Evolutionary conservation across 2,888 invertebrate species (phyloP).

Genomic region (Andrena minutula): DNA sequence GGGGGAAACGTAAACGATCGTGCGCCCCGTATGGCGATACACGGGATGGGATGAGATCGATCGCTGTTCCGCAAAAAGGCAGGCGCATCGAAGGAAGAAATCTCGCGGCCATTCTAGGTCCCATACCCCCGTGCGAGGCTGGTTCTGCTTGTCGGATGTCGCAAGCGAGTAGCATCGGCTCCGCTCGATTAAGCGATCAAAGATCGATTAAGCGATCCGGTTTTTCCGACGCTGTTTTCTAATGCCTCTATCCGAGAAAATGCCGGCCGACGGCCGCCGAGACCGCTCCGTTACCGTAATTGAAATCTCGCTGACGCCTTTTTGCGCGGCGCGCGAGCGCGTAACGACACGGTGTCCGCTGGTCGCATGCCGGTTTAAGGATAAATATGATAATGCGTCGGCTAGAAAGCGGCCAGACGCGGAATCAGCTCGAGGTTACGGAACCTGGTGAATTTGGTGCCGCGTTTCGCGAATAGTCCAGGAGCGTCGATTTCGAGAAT

Average conservation of each 20-base stretch:
- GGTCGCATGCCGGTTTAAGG: slow-evolving; percentile 51
- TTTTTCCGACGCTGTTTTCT: slow-evolving; percentile 59
- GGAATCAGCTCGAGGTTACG: slow-evolving; percentile 30
- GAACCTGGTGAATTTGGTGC: slow-evolving; percentile 21
- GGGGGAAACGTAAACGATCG: slow-evolving; percentile 33
- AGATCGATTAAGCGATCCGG: slow-evolving; percentile 66
- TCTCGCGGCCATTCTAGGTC: slow-evolving; percentile 47
- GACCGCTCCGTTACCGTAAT: slow-evolving; percentile 51
- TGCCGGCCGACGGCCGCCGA: slow-evolving; percentile 17
- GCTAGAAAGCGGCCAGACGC: slow-evolving; percentile 49
- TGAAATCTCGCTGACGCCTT: slow-evolving; percentile 57
- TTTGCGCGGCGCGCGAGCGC: slow-evolving; percentile 31
- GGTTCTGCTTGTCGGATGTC: slow-evolving; percentile 56
- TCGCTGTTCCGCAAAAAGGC: slow-evolving; percentile 38
- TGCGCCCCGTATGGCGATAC: slow-evolving; percentile 37
- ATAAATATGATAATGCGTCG: slow-evolving; percentile 40
- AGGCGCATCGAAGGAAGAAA: slow-evolving; percentile 36
- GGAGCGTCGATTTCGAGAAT: background rate
- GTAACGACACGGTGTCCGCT: slow-evolving; percentile 39
- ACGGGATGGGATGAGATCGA: slow-evolving; percentile 51
- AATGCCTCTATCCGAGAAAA: slow-evolving; percentile 31
- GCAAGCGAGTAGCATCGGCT: slow-evolving; percentile 67
- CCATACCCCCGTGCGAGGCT: slow-evolving; percentile 15
- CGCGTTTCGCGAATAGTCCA: background rate
- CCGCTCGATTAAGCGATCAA: slow-evolving; percentile 67